Evolutionary conservation across 2,797 vertebrate genomes (phyloP).

Genomic region (Salarias fasciatus): DNA sequence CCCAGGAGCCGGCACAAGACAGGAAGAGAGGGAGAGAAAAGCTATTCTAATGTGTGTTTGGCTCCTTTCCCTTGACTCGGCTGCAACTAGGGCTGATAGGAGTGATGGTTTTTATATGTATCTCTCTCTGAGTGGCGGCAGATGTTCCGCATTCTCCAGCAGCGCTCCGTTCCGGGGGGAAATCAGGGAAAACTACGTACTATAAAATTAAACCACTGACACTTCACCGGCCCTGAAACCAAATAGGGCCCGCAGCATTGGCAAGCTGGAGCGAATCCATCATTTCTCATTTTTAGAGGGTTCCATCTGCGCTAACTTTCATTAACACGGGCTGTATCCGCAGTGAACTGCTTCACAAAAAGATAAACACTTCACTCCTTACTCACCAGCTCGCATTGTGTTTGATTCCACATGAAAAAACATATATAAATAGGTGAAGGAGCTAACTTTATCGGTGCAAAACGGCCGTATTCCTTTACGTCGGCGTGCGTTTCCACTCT

Average conservation of each 20-base stretch:
- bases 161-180: constrained; percentile 79
- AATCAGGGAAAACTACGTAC: constrained; percentile 83
- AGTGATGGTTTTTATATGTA: constrained; percentile 79
- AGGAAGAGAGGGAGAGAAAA: constrained; percentile 23
- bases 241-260: constrained; percentile 74
- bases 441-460: too few species aligned
- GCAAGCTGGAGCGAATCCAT: constrained; percentile 81
- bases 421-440: too few species aligned
- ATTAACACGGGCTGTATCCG: constrained; percentile 75
- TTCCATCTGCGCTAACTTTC: constrained; percentile 80
- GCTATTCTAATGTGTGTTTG: constrained; percentile 75
- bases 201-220: constrained; percentile 87
- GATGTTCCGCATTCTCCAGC: constrained; percentile 83
- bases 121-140: constrained; percentile 78
- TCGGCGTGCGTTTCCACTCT: constrained; percentile 1
- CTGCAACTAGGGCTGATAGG: constrained; percentile 69
- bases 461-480: too few species aligned
- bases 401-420: constrained; percentile 46
- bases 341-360: constrained; percentile 64
- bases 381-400: constrained; percentile 51
- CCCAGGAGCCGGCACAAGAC: constrained; percentile 75
- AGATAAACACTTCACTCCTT: constrained; percentile 61
- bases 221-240: constrained; percentile 81
- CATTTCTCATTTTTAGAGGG: constrained; percentile 79
- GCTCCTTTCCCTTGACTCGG: constrained; percentile 69